Base-by-base conservation (phyloP, 2,113 vertebrate species). In the Pandion haliaetus region DNA sequence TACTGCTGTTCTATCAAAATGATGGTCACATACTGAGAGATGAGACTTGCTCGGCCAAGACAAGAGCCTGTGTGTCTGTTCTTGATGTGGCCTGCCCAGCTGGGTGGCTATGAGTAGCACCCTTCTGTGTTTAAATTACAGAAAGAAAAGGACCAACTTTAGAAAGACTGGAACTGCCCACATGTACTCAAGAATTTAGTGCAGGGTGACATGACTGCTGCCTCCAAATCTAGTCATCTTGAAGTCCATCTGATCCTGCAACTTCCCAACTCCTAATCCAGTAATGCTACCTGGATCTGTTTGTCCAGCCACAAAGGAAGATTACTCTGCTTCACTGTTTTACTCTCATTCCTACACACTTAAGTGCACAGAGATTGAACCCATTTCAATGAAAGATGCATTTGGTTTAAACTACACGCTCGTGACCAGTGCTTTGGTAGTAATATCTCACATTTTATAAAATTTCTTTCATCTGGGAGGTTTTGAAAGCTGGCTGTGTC, bases 11-110 rank as follows among this genome's bases (percentile, higher is more conserved):
- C 78, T 29, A 42, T 28, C 21, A 14, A 54, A 86, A 10, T 3
- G 15, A 8, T 18, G 12, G 8, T 61, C 14, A 1, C 12, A 36
- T 47, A 6, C 42, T 62, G 32, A 1, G 3, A 26, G 42, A 14
- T 62, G 59, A 55, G 38, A 0, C 23, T 28, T 32, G 49, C 40
- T 72, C 17, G 63, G 70, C 12, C 13, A 26, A 42, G 57, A 50
- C 17, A 2, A 85, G n/a, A 78, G 9, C 12, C 38, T 17, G 7
- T 16, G 38, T 54, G n/a, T 71, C 10, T 0, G 0, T 23, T 79
- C 36, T 70, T 42, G 12, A 20, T 3, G 17, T 14, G 31, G 9
- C 6, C 24, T 62, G 65, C 54, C 31, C 49, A 29, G 11, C 12
- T 73, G 62, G 10, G 32, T 40, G 52, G 36, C 21, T 3, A 0